Percentiles rank a stretch among this genome's conserved stretches.
phyloP scores from a whole-genome alignment of 2,888 invertebrate genomes.

The Eristalis arbustorum region DNA sequence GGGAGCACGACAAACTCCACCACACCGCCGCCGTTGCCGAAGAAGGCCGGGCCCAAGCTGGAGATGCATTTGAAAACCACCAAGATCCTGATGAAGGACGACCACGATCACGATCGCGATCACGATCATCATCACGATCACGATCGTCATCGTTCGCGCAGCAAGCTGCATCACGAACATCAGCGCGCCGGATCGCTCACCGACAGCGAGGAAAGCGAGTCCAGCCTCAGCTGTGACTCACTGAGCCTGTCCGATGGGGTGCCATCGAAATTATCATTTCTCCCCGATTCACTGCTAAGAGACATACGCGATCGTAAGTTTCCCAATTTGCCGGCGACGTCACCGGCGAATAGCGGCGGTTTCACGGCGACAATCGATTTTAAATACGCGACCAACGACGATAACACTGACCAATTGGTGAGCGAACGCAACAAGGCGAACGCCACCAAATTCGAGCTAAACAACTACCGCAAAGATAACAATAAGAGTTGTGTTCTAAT shows the following conservation, averaged over 20 bases:
- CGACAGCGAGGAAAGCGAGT: conserved; percentile 84
- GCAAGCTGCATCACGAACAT: conserved; percentile 79
- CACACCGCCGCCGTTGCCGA: conserved; percentile 84
- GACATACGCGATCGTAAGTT: conserved; percentile 85
- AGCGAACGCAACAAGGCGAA: conserved; percentile 58
- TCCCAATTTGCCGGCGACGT: conserved; percentile 46
- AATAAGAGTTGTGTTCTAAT: conserved; percentile 72
- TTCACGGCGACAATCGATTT: conserved; percentile 58
- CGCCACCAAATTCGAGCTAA: conserved; percentile 39
- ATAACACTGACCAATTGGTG: conserved; percentile 62
- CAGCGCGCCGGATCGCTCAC: conserved; percentile 82
- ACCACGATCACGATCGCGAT: conserved; percentile 6
- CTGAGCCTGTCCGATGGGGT: conserved; percentile 85
- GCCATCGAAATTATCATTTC: conserved; percentile 80
- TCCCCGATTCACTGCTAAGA: conserved; percentile 85
- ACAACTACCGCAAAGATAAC: conserved; percentile 61
- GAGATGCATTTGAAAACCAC: conserved; percentile 79
- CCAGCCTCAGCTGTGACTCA: conserved; percentile 91
- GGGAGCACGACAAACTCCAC: conserved; percentile 67
- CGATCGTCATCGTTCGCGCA: conserved; percentile 77
- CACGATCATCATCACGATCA: conserved; percentile 72
- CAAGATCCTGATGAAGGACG: conserved; percentile 74
- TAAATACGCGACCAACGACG: conserved; percentile 49
- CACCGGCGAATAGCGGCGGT: conserved; percentile 24
- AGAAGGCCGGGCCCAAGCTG: conserved; percentile 80